These are phyloP conservation scores for Coecobrya sp. DNA, from an alignment of 2,888 invertebrate species.

Conservation along the genomic window DNA sequence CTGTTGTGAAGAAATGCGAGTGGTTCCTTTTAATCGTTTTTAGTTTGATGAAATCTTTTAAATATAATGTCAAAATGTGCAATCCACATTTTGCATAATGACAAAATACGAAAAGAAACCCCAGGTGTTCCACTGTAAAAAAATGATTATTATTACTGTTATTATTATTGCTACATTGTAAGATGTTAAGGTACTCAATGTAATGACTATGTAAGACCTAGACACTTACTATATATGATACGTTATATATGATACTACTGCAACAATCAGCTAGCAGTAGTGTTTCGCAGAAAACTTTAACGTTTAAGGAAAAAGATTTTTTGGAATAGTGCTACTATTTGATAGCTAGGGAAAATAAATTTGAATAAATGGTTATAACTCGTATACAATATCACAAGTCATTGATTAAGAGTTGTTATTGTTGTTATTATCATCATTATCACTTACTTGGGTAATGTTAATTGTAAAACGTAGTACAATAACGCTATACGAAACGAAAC, in stretches of 20 bases:
- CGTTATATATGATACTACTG: not conserved
- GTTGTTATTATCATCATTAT: not conserved
- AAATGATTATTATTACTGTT: constrained; percentile 35
- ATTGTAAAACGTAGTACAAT: constrained; percentile 56
- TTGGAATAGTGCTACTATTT: not conserved
- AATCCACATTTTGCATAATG: constrained; percentile 17
- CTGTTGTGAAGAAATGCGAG: constrained; percentile 41
- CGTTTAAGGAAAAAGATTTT: not conserved
- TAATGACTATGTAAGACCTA: not conserved
- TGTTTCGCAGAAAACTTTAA: not conserved
- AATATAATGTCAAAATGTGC: constrained; percentile 26
- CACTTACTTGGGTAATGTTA: not conserved
- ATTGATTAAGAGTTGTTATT: not conserved
- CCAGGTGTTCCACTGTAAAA: constrained; percentile 73
- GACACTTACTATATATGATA: not conserved
- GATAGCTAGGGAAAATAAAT: not conserved
- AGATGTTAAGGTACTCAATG: constrained; percentile 19
- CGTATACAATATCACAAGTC: not conserved
- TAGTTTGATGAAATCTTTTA: constrained; percentile 52
- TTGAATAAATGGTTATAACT: not conserved
- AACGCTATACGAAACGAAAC: constrained; percentile 48
- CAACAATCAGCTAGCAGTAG: not conserved
- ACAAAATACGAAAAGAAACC: constrained; percentile 62
- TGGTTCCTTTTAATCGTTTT: constrained; percentile 37
- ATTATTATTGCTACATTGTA: not conserved